phyloP scores from a whole-genome alignment of 2,113 vertebrate species.

The Nerophis ophidion region DNA sequence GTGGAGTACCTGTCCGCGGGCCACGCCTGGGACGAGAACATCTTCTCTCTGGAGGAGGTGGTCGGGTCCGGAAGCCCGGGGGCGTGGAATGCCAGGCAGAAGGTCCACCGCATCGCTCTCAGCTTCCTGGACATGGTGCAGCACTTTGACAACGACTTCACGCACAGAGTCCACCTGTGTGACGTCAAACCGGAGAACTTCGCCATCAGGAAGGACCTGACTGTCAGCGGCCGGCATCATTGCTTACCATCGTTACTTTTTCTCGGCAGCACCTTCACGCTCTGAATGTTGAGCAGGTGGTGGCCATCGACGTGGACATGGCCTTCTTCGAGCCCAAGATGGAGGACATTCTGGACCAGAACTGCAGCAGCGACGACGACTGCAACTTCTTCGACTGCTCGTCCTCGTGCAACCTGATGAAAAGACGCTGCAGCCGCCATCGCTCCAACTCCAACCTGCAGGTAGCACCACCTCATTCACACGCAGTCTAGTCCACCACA shows the following conservation, averaged over 20 bases:
- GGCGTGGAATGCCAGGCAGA: conserved; percentile 51
- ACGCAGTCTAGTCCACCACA: too few relatives aligned
- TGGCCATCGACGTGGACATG: conserved; percentile 98
- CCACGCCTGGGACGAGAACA: conserved; percentile 81
- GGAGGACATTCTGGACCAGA: conserved; percentile 91
- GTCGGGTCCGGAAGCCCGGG: conserved; percentile 2
- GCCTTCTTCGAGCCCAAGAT: conserved; percentile 98
- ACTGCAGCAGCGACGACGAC: conserved; percentile 88
- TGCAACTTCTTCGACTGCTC: conserved; percentile 97
- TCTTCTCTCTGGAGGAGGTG: conserved; percentile 81
- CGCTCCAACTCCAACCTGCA: conserved; percentile 91
- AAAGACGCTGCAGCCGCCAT: conserved; percentile 75
- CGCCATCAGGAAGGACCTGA: conserved; percentile 88
- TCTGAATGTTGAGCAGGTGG: conserved; percentile 72
- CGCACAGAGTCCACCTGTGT: conserved; percentile 89
- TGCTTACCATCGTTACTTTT: neutral
- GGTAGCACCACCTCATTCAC: conserved; percentile 42
- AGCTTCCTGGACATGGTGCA: conserved; percentile 93
- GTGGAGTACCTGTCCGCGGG: conserved; percentile 90
- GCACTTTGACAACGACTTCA: conserved; percentile 91
- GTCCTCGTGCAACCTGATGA: conserved; percentile 79
- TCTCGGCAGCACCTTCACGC: neutral
- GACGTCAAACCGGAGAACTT: conserved; percentile 98
- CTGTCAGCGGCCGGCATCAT: conserved; percentile 72
- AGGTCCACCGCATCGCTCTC: conserved; percentile 79